Evolutionary conservation across 1,140 invertebrate species (phyloP), one percentile per base, ranked within the genome.

Genomic region (Laupala kohalensis): DNA sequence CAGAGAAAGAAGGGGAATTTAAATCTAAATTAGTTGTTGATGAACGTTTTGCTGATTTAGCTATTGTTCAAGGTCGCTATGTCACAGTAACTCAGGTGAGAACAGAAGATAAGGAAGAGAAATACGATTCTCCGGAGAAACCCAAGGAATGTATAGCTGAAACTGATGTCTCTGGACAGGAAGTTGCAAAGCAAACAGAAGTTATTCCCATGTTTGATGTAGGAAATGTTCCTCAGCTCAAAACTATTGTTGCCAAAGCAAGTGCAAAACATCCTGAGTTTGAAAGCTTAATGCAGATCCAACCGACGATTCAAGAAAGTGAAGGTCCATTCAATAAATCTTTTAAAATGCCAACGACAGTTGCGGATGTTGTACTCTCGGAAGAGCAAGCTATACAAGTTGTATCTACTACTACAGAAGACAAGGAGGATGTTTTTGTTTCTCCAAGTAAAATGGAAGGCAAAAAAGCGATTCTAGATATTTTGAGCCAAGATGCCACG

Each of bases 311-410:
- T 63, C 6, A 30, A 23, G 73, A 75, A 69, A 37, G 70, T 5
- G 74, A 74, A 73, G 74, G 64, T n/a, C 6, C 53, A 24, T 75
- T 74, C 24, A n/a, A 69, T 65, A 70, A 71, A 68, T 15, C 37
- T 25, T 28, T 71, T 37, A 72, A 53, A 27, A 68, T 69, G 37
- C 65, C 75, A 27, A 27, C 74, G 25, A 75, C 70, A 37, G 27
- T 70, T 25, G 84, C 80, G 4, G 78, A 78, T 15, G 70, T 83
- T 9, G 75, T 74, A 28, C 78, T 86, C 69, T 78, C 79, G 28
- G 80, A 83, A 73, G 79, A 77, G 29, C 81, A 81, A 73, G 78
- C 82, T 72, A 64, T 87, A 9, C 80, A 77, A 1, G 78, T 86
- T 24, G 81, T 79, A 29, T 77, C 86, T 76, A 77, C 85, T 6